Percentiles rank a stretch among this genome's conserved stretches.
Conservation (phyloP, 1,140 invertebrate genomes). For the Drosophila varians region DNA sequence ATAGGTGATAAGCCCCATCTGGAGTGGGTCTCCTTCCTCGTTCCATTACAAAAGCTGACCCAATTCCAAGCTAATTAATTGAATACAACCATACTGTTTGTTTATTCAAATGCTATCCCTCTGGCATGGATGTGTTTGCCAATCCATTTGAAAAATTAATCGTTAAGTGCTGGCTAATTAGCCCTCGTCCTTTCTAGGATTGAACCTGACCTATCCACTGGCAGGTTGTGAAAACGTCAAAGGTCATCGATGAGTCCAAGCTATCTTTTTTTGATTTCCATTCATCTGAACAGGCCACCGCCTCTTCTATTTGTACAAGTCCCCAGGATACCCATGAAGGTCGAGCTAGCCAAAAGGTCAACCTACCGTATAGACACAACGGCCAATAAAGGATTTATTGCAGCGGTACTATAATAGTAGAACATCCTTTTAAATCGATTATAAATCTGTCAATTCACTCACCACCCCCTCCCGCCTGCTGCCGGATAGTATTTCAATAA, state of each 20-base stretch:
- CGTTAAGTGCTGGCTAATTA: constrained; percentile 64
- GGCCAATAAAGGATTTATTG: no score
- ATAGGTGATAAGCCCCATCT: constrained; percentile 22
- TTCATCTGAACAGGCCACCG: constrained; percentile 46
- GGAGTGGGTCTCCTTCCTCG: no score
- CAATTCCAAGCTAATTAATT: constrained; percentile 12
- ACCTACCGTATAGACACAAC: no score
- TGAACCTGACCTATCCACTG: constrained; percentile 7
- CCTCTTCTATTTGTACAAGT: constrained; percentile 63
- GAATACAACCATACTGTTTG: constrained; percentile 32
- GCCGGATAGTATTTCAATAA: constrained; percentile 34
- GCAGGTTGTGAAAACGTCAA: constrained; percentile 9
- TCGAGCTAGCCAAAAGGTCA: background rate
- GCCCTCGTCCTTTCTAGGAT: background rate
- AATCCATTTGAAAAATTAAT: constrained; percentile 60
- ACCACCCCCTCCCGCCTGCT: constrained; percentile 29
- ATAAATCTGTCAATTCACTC: constrained; percentile 10
- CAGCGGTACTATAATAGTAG: no score
- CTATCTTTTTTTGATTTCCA: constrained; percentile 62
- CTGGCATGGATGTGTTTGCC: constrained; percentile 53
- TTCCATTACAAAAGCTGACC: no score
- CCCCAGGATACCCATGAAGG: constrained; percentile 4
- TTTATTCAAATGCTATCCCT: constrained; percentile 47
- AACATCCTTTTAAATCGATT: no score
- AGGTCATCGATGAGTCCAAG: constrained; percentile 16